Base-by-base conservation (phyloP, 53 echinoderm and acorn worm species). In the Holothuria leucospilota region DNA sequence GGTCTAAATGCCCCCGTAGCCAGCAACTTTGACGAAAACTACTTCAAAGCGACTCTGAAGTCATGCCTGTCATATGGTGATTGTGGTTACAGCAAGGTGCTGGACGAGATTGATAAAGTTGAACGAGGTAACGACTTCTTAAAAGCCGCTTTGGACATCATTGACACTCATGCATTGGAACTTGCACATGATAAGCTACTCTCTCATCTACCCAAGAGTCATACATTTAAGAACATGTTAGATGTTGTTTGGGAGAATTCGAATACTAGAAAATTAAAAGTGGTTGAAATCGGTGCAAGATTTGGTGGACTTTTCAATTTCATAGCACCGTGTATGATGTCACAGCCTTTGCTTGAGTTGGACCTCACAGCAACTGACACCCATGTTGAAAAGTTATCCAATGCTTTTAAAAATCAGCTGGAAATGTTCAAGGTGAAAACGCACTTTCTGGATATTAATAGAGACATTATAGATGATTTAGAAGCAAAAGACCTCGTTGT, bases 161-260 rank as follows among this genome's bases (percentile, higher is more conserved):
- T 58, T 14, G 84, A 61, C 39, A 77, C 68, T 14, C 65, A 64
- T 18, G 29, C 69, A 24, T 53, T 52, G 24, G 3, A 21, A 13
- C 41, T 88, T 53, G 27, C 25, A 41, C 53, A 39, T 61, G 88
- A 92, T 86, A 88, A 93, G 63, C 72, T 87, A 25, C 81, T 93
- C 80, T 73, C 81, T 51, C 81, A 83, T 20, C 85, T 93, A 7
- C 49, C 84, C 5, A 49, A 87, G 21, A 88, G 93, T 11, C 60
- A 77, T 28, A 84, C 82, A 70, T 72, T 93, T 49, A 63, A 63
- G 27, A 63, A 15, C 20, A 0, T 63, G 16, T 12, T 63, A 12
- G 64, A 63, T 27, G 12, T 18, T 9, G 64, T 63, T 27, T 63
- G 64, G 64, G 64, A 63, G 20, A 63, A 63, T 10, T 13, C 20